Base-by-base conservation (phyloP, 2,888 invertebrate genomes). In the Drosophila ochracea region DNA sequence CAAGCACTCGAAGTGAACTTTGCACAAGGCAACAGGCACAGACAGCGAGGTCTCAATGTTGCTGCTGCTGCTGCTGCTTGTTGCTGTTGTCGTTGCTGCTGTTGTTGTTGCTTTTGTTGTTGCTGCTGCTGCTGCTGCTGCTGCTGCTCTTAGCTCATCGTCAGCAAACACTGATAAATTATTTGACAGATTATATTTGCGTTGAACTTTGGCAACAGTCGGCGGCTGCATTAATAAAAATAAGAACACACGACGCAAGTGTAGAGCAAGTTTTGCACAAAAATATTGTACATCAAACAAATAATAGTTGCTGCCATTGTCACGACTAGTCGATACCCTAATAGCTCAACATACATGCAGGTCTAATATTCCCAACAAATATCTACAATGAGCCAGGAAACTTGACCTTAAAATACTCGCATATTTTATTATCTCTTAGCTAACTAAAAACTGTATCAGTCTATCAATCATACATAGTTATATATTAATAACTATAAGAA, bases 161-260 rank as follows among this genome's bases (percentile, higher is more conserved):
- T 85, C 76, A 68, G 80, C 80, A 90, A 87, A 87, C 74, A 90
- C 82, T 87, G 90, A 87, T 87, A 90, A 90, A 89, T 89, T 87
- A 78, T 87, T 87, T 87, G 90, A 87, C 83, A 90, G 86, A 90
- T 90, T 90, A 83, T 89, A 83, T 88, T 87, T 86, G 80, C 86
- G 89, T 89, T 87, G 86, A 90, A 90, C 86, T 87, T 86, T 87
- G 86, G 83, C 78, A 83, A 77, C 58, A 74, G 72, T 72, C 71
- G 78, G 66, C 80, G 82, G 28, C 33, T 68, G 70, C 82, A 81
- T 74, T 78, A 71, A 80, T 78, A 74, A 71, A 74, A 78, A 78
- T 57, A 79, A 79, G 73, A 82, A 79, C 80, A 76, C 65, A 81
- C 73, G 73, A 65, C 57, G 60, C 72, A 76, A 72, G 64, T 65